Conservation (phyloP, 2,113 vertebrate species). For the Cebus imitator region DNA sequence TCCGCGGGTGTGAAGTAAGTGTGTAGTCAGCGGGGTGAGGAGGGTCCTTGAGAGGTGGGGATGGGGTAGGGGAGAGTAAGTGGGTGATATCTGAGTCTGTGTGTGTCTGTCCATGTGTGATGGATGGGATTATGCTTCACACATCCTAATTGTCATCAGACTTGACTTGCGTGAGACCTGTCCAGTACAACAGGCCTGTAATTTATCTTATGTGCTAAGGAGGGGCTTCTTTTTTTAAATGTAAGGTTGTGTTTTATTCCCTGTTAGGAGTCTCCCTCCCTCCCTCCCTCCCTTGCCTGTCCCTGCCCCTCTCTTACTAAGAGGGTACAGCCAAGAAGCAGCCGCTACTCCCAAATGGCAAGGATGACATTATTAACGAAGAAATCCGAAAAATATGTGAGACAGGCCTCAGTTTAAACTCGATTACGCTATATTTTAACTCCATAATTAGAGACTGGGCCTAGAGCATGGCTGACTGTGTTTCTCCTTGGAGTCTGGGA, state of each 20-base stretch:
- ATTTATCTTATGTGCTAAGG: background rate
- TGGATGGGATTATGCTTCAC: background rate
- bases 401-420: background rate
- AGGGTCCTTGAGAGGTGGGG: background rate
- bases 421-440: background rate
- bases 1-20: conserved; percentile 97
- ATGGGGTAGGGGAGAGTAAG: accelerated
- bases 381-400: background rate
- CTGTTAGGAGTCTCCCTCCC: background rate
- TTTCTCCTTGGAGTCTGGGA: background rate
- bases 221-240: background rate
- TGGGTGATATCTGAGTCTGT: accelerated
- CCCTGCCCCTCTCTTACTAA: background rate
- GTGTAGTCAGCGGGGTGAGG: background rate
- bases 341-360: background rate
- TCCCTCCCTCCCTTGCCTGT: background rate
- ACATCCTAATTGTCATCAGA: background rate
- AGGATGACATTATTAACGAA: background rate
- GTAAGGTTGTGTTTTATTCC: background rate
- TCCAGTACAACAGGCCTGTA: background rate
- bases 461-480: background rate
- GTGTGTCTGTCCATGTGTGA: background rate
- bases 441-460: background rate
- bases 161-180: background rate
- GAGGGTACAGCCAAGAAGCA: background rate